Percentiles rank a stretch among this genome's conserved stretches.
phyloP scores from a whole-genome alignment of 2,797 vertebrate genomes.

The Cryptoblepharus egeriae region DNA sequence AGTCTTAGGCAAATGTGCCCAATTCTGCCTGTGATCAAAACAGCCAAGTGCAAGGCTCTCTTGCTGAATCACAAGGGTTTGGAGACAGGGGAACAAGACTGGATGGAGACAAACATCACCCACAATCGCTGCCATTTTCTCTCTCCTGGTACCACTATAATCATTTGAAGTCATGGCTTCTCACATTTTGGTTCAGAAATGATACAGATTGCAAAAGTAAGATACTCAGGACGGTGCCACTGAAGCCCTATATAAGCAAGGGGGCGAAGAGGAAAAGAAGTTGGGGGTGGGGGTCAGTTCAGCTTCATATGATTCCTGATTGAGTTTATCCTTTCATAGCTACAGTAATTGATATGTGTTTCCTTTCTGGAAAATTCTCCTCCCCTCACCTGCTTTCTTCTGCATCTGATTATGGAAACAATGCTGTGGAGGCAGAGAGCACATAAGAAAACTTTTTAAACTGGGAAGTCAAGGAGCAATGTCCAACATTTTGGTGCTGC shows the following conservation, averaged over 20 bases:
- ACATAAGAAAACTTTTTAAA: neutral
- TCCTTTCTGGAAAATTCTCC: neutral
- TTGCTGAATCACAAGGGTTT: neutral
- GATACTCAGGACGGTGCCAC: neutral
- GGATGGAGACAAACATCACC: neutral
- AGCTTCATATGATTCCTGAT: neutral
- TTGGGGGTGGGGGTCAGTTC: neutral
- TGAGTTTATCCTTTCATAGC: neutral
- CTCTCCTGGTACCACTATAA: neutral
- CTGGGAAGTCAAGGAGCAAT: neutral
- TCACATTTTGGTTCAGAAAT: neutral
- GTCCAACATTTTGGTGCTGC: neutral
- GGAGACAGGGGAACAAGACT: neutral
- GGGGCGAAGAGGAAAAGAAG: no score
- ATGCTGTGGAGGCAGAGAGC: neutral
- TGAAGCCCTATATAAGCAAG: neutral
- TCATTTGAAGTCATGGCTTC: neutral
- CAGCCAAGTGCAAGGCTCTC: neutral
- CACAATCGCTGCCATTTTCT: neutral
- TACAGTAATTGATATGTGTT: no score
- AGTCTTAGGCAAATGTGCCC: neutral
- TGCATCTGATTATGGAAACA: no score
- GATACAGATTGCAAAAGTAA: neutral
- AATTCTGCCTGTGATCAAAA: neutral
- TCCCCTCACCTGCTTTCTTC: neutral